Evolutionary conservation across 2,113 vertebrate species (phyloP), one percentile per base, ranked within the genome.

Genomic region (Hemiprocne comata): DNA sequence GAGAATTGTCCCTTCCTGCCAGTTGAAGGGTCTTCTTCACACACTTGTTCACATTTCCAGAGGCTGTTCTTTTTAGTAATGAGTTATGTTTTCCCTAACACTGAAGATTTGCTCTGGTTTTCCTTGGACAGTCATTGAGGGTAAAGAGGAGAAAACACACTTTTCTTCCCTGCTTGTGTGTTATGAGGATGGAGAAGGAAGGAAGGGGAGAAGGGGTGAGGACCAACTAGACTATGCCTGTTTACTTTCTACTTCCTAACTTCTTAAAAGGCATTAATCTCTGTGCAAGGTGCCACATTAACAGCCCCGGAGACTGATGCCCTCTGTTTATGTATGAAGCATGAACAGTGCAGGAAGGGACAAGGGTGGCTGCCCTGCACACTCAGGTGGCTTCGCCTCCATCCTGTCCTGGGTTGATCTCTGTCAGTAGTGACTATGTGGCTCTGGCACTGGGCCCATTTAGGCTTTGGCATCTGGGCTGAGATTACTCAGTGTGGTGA

Each of bases 341-440:
- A 67, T 46, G 73, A 77, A 29, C 0, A 0, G 10, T 14, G 33
- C 4, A 3, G 48, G 29, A 67, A 65, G 42, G 60, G n/a, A 62
- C 18, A 34, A 55, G 40, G 16, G 48, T 25, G 70, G 34, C 38
- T 81, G 54, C 53, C 20, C 29, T 14, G 61, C 34, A 28, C 0
- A 2, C 34, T 42, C 50, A 15, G 50, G 53, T 2, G 5, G 12
- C 53, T 85, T 74, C 0, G 0, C 44, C 29, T 85, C 61, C 18
- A 11, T 61, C 50, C 58, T 79, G 29, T 69, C 61, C 74, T 60
- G 18, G 17, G 24, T 0, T 67, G 53, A 42, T 72, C 48, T 87
- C 65, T 65, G 67, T 33, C 1, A 8, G 28, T 10, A 46, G 40
- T n/a, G 74, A 54, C 0, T 48, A 16, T 28, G 70, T 28, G 21